Conservation (phyloP, 2,888 invertebrate species). For the Drosophila atripex region DNA sequence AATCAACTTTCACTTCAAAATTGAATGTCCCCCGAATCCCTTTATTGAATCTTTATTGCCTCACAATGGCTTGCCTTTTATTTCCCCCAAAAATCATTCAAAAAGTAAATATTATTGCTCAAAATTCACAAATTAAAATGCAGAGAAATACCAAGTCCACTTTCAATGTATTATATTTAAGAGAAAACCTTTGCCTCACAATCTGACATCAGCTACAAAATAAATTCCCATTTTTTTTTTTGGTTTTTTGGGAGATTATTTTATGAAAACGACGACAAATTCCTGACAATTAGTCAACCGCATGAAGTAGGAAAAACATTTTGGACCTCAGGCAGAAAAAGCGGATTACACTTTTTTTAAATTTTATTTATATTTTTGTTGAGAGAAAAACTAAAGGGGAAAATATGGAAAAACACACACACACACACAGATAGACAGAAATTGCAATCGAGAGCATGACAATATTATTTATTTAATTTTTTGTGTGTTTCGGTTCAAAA, state of each 20-base stretch:
- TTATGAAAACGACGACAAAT: conserved; percentile 19
- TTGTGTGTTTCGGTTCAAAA: conserved; percentile 19
- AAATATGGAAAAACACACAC: conserved; percentile 4
- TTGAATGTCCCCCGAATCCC: no score
- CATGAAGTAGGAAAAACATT: conserved; percentile 7
- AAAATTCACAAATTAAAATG: not conserved
- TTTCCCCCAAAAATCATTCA: not conserved
- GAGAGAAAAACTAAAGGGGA: not conserved
- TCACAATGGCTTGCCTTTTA: no score
- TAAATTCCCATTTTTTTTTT: not conserved
- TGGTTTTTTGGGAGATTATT: not conserved
- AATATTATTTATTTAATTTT: conserved; percentile 38
- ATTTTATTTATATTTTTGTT: not conserved
- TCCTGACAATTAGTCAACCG: conserved; percentile 26
- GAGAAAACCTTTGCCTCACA: not conserved
- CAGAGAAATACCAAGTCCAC: not conserved
- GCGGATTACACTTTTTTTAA: conserved; percentile 11
- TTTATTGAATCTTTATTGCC: no score
- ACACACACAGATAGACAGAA: conserved; percentile 13
- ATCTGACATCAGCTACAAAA: not conserved
- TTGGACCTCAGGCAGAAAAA: conserved; percentile 9
- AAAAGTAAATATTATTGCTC: not conserved
- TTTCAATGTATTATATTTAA: not conserved
- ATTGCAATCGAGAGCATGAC: conserved; percentile 35
- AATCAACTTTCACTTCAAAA: no score